phyloP scores from a whole-genome alignment of 2,113 vertebrate species.

The Parus major region DNA sequence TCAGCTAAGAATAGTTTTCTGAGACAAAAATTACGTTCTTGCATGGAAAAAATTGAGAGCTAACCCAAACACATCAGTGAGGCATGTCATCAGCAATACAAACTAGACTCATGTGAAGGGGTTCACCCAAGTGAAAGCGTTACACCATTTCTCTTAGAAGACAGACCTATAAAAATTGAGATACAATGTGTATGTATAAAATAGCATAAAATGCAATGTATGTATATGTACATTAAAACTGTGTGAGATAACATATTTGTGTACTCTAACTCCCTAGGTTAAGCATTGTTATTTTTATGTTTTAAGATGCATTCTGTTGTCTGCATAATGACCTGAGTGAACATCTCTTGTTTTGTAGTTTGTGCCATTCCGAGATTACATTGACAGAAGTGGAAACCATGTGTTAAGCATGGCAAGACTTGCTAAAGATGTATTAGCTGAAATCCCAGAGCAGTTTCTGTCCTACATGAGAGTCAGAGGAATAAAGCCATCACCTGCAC shows the following conservation, averaged over 20 bases:
- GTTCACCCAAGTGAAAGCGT: background rate
- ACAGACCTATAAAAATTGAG: background rate
- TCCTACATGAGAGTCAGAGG: constrained; percentile 96
- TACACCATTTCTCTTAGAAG: background rate
- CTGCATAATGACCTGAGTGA: background rate
- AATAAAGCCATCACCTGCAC: constrained; percentile 92
- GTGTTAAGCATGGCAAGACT: constrained; percentile 95
- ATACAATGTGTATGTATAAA: background rate
- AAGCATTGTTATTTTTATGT: background rate
- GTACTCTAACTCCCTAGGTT: background rate
- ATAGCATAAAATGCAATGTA: background rate
- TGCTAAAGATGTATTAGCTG: constrained; percentile 95
- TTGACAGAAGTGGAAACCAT: constrained; percentile 94
- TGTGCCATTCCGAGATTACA: constrained; percentile 95
- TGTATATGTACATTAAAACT: background rate
- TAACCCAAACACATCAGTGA: background rate
- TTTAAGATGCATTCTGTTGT: background rate
- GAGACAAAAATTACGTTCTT: background rate
- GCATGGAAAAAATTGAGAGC: background rate
- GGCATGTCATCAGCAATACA: background rate
- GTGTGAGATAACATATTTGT: background rate
- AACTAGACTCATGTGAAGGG: background rate
- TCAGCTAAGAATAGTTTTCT: background rate
- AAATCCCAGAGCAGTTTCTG: constrained; percentile 96
- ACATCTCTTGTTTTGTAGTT: constrained; percentile 75